These are phyloP conservation scores for Ariolimax columbianus DNA, from an alignment of 2,888 invertebrate genomes.

Conservation along the genomic window DNA sequence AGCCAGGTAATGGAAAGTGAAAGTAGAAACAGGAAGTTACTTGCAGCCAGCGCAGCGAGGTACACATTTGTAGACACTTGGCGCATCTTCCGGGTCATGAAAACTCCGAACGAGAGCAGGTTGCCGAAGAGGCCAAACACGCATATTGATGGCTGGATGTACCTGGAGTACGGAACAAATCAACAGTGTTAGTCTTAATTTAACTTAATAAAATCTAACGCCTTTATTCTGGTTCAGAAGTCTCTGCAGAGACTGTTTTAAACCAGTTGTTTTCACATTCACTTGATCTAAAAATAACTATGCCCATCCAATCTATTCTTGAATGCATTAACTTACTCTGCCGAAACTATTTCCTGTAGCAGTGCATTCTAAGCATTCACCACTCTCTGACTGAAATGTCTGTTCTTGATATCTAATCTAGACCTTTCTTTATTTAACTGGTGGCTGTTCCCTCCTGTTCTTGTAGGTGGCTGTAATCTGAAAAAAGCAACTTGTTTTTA, in stretches of 20 bases:
- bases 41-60: constrained; percentile 86
- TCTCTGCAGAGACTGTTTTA: background rate
- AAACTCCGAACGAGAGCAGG: constrained; percentile 86
- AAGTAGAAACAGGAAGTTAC: constrained; percentile 82
- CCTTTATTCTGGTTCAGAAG: background rate
- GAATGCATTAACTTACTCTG: background rate
- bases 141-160: constrained; percentile 84
- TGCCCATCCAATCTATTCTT: background rate
- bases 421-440: too few relatives aligned
- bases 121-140: constrained; percentile 87
- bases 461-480: too few relatives aligned
- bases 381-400: too few relatives aligned
- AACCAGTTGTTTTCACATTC: background rate
- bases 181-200: background rate
- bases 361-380: too few relatives aligned
- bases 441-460: too few relatives aligned
- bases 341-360: background rate
- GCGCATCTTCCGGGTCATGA: constrained; percentile 85
- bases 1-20: constrained; percentile 60
- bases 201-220: background rate
- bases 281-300: background rate
- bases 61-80: constrained; percentile 89
- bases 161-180: constrained; percentile 34
- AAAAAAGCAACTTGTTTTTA: too few relatives aligned
- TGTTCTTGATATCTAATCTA: too few relatives aligned